These are phyloP conservation scores for Fistularia tabacaria DNA, from an alignment of 2,797 vertebrate species.

Conservation along the genomic window DNA sequence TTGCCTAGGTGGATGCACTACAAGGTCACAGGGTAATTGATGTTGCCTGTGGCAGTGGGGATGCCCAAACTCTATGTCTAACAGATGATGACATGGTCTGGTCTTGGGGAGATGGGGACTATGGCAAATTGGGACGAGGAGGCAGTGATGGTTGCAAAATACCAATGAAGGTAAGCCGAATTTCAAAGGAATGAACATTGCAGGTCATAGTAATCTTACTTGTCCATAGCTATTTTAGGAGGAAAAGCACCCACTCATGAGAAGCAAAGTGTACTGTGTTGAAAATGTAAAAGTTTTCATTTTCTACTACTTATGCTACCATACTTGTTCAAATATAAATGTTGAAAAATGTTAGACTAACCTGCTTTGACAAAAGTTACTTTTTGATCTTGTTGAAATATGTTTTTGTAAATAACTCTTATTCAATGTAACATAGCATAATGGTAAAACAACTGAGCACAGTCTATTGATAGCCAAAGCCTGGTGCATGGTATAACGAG, in stretches of 20 bases:
- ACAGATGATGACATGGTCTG: conserved; percentile 97
- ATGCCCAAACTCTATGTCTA: conserved; percentile 94
- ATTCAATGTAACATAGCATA: too few relatives aligned
- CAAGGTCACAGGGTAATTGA: conserved; percentile 96
- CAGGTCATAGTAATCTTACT: conserved; percentile 8
- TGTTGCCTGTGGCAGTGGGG: conserved; percentile 95
- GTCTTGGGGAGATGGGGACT: conserved; percentile 99
- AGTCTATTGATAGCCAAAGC: too few relatives aligned
- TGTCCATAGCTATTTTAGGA: neutral
- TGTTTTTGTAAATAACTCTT: too few relatives aligned
- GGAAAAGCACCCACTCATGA: neutral
- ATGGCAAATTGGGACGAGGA: conserved; percentile 94
- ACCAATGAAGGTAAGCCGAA: conserved; percentile 89
- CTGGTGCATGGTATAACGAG: too few relatives aligned
- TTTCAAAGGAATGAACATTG: conserved; percentile 4
- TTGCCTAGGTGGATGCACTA: conserved; percentile 89
- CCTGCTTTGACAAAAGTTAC: too few relatives aligned
- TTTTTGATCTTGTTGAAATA: too few relatives aligned
- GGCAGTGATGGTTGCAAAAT: conserved; percentile 98
- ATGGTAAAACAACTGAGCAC: too few relatives aligned
- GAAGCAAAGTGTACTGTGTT: too few relatives aligned
- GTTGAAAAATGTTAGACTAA: too few relatives aligned
- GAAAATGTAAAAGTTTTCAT: too few relatives aligned
- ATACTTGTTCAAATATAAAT: too few relatives aligned
- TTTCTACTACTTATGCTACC: too few relatives aligned